Percentiles rank a stretch among this genome's conserved stretches.
phyloP scores from a whole-genome alignment of 2,888 invertebrate genomes.

The Spodoptera exigua region DNA sequence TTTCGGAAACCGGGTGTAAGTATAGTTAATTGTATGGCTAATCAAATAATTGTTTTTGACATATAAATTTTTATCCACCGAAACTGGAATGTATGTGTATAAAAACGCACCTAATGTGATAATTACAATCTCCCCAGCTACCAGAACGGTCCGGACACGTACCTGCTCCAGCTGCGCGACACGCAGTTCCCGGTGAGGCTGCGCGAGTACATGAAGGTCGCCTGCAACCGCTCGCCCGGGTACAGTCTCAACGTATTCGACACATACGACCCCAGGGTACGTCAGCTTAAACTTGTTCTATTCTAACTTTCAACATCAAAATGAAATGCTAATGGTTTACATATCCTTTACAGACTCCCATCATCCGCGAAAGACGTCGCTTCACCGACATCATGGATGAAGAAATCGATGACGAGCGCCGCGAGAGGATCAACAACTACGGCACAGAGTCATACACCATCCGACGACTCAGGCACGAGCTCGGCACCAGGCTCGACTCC shows the following conservation, averaged over 20 bases:
- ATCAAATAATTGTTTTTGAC: no score
- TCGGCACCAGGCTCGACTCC: constrained; percentile 92
- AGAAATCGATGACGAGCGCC: constrained; percentile 97
- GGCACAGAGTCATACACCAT: constrained; percentile 92
- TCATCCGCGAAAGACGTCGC: constrained; percentile 96
- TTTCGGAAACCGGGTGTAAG: no score
- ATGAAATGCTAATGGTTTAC: background rate
- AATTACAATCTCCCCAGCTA: constrained; percentile 89
- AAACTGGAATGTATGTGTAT: no score
- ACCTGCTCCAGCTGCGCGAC: constrained; percentile 97
- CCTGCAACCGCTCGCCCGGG: constrained; percentile 93
- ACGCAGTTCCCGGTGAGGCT: constrained; percentile 98
- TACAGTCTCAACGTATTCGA: constrained; percentile 91
- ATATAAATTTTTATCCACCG: no score
- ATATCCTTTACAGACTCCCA: constrained; percentile 90
- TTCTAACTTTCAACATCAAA: no score
- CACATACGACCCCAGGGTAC: constrained; percentile 94
- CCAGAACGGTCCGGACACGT: constrained; percentile 99
- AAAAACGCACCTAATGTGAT: no score
- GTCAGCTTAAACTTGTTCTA: constrained; percentile 52
- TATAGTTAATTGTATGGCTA: no score
- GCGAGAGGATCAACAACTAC: constrained; percentile 94
- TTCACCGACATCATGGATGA: constrained; percentile 99
- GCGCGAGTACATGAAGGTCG: constrained; percentile 98
- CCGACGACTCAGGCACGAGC: constrained; percentile 94